These are phyloP conservation scores for Arbacia lixula DNA, from an alignment of 53 echinoderm and acorn worm species.

Conservation along the genomic window DNA sequence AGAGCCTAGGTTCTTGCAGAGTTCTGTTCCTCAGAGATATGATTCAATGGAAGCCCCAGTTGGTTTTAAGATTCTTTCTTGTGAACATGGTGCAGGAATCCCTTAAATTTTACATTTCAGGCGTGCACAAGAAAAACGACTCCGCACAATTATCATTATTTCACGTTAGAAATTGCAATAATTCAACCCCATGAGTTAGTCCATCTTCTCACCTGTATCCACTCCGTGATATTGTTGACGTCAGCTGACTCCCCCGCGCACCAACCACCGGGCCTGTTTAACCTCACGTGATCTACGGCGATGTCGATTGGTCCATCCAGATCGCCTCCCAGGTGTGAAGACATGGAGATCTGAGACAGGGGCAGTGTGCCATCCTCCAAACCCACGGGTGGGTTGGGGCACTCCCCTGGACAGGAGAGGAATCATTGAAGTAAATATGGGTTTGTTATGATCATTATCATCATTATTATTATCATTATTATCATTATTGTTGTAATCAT, in stretches of 20 bases:
- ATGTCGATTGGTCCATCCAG: slow-evolving; percentile 82
- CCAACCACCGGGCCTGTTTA: slow-evolving; percentile 89
- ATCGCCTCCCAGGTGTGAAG: slow-evolving; percentile 79
- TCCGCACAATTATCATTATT: too few relatives aligned
- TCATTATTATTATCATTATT: background rate
- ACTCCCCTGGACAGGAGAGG: slow-evolving; percentile 49
- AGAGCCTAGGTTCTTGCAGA: too few relatives aligned
- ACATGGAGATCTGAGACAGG: slow-evolving; percentile 75
- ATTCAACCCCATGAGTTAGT: too few relatives aligned
- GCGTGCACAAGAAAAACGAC: too few relatives aligned
- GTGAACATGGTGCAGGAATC: too few relatives aligned
- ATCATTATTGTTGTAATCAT: too few relatives aligned
- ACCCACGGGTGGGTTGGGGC: slow-evolving; percentile 67
- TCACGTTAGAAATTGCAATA: too few relatives aligned
- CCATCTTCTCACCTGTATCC: slow-evolving; percentile 78
- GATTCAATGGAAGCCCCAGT: too few relatives aligned
- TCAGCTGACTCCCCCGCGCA: slow-evolving; percentile 74
- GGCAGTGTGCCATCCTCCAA: slow-evolving; percentile 69
- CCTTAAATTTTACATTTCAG: too few relatives aligned
- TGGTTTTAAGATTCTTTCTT: too few relatives aligned
- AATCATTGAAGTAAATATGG: background rate
- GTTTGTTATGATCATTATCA: background rate
- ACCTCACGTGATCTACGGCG: slow-evolving; percentile 72
- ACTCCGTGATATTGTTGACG: slow-evolving; percentile 74
- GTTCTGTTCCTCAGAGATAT: too few relatives aligned